Percentiles rank a stretch among this genome's conserved stretches.
These are phyloP conservation scores for Tyria jacobaeae DNA, from an alignment of 2,888 invertebrate genomes.

Conservation along the genomic window DNA sequence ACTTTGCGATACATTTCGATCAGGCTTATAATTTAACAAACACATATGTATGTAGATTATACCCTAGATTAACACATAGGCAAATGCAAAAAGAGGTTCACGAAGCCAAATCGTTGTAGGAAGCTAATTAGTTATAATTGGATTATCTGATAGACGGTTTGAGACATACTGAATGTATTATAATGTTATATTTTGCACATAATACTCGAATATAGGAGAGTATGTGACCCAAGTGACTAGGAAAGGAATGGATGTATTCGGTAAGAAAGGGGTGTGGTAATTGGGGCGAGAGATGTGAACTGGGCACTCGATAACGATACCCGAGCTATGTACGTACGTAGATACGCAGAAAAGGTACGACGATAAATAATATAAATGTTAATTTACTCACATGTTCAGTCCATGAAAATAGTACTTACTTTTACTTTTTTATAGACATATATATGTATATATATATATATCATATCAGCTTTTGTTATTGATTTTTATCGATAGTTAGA, in stretches of 20 bases:
- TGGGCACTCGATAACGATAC: slow-evolving; percentile 41
- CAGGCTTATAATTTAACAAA: background rate
- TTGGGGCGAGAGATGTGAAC: slow-evolving; percentile 49
- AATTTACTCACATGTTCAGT: too few species aligned
- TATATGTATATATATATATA: too few species aligned
- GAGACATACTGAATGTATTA: background rate
- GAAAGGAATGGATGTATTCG: slow-evolving; percentile 52
- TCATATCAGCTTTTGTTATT: too few species aligned
- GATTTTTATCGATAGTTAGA: too few species aligned
- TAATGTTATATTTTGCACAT: slow-evolving; percentile 32
- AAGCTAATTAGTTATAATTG: background rate
- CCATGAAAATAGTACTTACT: background rate
- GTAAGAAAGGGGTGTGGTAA: slow-evolving; percentile 48
- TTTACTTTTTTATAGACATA: background rate
- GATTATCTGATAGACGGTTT: slow-evolving; percentile 4
- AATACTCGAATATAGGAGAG: slow-evolving; percentile 43
- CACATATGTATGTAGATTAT: background rate
- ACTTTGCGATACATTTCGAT: too few species aligned
- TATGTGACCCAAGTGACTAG: slow-evolving; percentile 47
- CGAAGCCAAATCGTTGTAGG: background rate
- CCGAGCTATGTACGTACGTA: slow-evolving; percentile 25
- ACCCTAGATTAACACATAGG: background rate
- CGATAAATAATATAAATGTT: too few species aligned
- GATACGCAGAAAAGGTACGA: slow-evolving; percentile 25
- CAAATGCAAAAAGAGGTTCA: background rate